Base-by-base conservation (phyloP, 2,888 invertebrate genomes). In the Drosophila suboccidentalis region DNA sequence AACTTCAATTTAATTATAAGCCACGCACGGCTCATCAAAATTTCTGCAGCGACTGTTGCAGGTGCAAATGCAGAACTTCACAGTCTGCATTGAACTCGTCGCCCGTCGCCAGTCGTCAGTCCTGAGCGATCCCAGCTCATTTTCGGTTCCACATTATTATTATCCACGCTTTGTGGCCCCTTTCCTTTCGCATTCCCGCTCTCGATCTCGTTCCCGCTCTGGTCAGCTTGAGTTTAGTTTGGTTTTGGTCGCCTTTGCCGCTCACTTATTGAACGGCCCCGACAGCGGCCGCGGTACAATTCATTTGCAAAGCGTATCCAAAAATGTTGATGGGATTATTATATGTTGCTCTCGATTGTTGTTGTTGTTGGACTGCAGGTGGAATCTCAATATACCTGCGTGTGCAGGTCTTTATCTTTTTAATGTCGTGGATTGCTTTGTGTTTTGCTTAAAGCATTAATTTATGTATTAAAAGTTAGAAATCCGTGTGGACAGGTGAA, bases 251-350 rank as follows among this genome's bases (percentile, higher is more conserved):
- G 59, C 67, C 55, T 66, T 64, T 51, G 63, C 49, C 57, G 65
- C 69, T 58, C 50, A 62, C 72, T 75, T 66, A 78, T 78, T 78
- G 74, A 78, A 62, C 49, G 53, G 39, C 39, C 50, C 58, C 80
- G 78, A 51, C 39, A 44, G 19, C 51, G 67, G 47, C 60, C 83
- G 78, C 58, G 68, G 64, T 71, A 74, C 84, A 89, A 83, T 88
- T 83, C 82, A 80, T 84, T 87, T 84, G 82, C 77, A 77, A 90
- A 87, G 90, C 87, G 90, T 87, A 87, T 90, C 87, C 90, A 82
- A 87, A 90, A 89, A 89, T 82, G 90, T 75, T 87, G 90, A 87
- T 89, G 90, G 87, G 87, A 89, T 90, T 87, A 87, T 87, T 87
- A 90, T 87, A 87, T 78, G 87, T 83, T 86, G 88, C 50, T 73